Percentiles rank a stretch among this genome's conserved stretches.
phyloP scores from a whole-genome alignment of 2,888 invertebrate genomes.

The Sarcophaga variegata region DNA sequence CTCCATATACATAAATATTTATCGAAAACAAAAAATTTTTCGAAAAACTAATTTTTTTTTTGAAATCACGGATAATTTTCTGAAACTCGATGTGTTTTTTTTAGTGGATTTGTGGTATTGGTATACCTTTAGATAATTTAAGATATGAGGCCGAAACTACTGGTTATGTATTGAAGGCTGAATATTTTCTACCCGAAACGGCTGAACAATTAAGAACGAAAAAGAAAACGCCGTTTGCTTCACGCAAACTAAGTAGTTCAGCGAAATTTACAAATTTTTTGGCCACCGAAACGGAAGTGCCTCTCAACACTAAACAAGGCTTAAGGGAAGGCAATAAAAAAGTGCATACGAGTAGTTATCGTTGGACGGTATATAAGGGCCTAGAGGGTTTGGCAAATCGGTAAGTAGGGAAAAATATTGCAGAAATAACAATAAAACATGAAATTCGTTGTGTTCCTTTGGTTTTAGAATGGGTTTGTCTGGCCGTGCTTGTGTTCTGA shows the following conservation, averaged over 20 bases:
- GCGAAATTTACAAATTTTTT: conserved; percentile 75
- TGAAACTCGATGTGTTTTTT: neutral
- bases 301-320: conserved; percentile 68
- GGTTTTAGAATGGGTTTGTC: conserved; percentile 84
- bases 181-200: conserved; percentile 78
- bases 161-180: conserved; percentile 79
- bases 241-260: conserved; percentile 62
- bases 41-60: neutral
- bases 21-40: neutral
- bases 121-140: conserved; percentile 79
- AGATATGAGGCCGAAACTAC: conserved; percentile 78
- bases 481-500: conserved; percentile 88
- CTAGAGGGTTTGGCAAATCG: conserved; percentile 75
- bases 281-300: conserved; percentile 72
- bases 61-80: neutral
- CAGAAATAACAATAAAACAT: neutral
- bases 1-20: no score
- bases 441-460: neutral
- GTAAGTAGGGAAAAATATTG: conserved; percentile 61
- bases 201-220: conserved; percentile 74
- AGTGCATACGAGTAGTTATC: conserved; percentile 74
- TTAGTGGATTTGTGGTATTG: conserved; percentile 80
- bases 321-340: conserved; percentile 69
- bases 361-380: conserved; percentile 78
- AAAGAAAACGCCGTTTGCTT: conserved; percentile 70